phyloP scores from a whole-genome alignment of 2,113 vertebrate genomes.

The Neogobius melanostomus region DNA sequence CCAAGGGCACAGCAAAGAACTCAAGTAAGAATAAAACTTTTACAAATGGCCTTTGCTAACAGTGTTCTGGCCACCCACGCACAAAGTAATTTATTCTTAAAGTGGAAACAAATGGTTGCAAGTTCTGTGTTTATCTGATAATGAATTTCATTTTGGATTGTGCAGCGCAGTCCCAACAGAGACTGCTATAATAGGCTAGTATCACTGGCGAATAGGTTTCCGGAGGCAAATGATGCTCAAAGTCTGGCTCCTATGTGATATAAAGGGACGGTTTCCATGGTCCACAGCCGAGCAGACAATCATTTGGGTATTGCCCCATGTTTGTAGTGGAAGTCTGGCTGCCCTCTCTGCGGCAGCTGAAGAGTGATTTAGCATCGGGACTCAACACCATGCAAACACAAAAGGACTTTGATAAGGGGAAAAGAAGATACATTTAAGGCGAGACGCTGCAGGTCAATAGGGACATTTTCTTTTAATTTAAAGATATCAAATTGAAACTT shows the following conservation, averaged over 20 bases:
- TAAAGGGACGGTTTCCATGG: constrained; percentile 47
- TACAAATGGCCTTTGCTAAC: constrained; percentile 14
- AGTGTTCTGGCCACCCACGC: constrained; percentile 23
- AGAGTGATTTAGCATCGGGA: constrained; percentile 63
- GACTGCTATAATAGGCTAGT: constrained; percentile 34
- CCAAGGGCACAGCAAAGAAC: constrained; percentile 1
- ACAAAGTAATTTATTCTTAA: not conserved
- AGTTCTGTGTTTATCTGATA: constrained; percentile 52
- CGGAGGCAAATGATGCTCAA: constrained; percentile 39
- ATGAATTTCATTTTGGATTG: constrained; percentile 41
- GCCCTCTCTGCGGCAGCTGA: constrained; percentile 66
- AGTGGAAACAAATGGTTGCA: constrained; percentile 28
- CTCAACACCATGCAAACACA: constrained; percentile 44
- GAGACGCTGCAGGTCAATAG: no score
- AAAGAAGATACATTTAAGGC: constrained; percentile 7
- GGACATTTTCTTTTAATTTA: no score
- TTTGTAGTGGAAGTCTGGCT: constrained; percentile 65
- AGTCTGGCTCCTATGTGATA: constrained; percentile 60
- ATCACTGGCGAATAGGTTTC: constrained; percentile 42
- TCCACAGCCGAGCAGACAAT: constrained; percentile 48
- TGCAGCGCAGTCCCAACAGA: constrained; percentile 43
- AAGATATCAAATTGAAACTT: no score
- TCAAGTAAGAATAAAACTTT: constrained; percentile 5
- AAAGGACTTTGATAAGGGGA: constrained; percentile 1
- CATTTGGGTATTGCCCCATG: constrained; percentile 68